Percentiles rank a stretch among this genome's conserved stretches.
These are phyloP conservation scores for Nematolebias whitei DNA, from an alignment of 2,113 vertebrate species.

Conservation along the genomic window DNA sequence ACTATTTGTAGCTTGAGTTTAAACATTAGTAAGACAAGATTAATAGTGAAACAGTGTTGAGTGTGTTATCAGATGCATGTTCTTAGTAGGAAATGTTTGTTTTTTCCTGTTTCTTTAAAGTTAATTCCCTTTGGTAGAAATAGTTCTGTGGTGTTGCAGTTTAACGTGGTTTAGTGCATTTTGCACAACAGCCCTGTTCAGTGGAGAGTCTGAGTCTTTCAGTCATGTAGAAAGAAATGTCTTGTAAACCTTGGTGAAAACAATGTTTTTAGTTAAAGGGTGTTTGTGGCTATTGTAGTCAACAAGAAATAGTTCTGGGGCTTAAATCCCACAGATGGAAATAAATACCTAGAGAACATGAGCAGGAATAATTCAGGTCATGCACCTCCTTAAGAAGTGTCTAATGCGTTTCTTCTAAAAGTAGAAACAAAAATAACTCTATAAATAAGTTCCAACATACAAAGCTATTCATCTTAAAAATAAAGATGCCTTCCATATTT, in stretches of 20 bases:
- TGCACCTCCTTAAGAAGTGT: not conserved
- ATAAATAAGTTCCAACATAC: too few species aligned
- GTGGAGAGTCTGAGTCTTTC: not conserved
- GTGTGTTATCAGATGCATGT: not conserved
- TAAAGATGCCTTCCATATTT: too few species aligned
- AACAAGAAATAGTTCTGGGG: not conserved
- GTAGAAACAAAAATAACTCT: not conserved
- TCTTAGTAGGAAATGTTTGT: constrained; percentile 1
- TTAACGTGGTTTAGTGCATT: not conserved
- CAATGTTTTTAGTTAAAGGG: not conserved
- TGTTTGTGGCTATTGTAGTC: not conserved
- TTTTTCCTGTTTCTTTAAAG: constrained; percentile 14
- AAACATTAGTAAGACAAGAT: not conserved
- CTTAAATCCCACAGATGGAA: not conserved
- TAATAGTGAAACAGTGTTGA: constrained; percentile 1
- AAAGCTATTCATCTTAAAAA: too few species aligned
- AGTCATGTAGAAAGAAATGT: not conserved
- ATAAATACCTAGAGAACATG: not conserved
- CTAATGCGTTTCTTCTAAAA: not conserved
- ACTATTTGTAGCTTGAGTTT: not conserved
- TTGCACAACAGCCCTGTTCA: constrained; percentile 5
- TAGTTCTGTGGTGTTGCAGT: not conserved
- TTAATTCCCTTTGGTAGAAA: not conserved
- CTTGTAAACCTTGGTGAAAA: not conserved
- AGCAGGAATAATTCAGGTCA: not conserved